Evolutionary conservation across 2,797 vertebrate genomes (phyloP).

Genomic region (Ceyx erithaca): DNA sequence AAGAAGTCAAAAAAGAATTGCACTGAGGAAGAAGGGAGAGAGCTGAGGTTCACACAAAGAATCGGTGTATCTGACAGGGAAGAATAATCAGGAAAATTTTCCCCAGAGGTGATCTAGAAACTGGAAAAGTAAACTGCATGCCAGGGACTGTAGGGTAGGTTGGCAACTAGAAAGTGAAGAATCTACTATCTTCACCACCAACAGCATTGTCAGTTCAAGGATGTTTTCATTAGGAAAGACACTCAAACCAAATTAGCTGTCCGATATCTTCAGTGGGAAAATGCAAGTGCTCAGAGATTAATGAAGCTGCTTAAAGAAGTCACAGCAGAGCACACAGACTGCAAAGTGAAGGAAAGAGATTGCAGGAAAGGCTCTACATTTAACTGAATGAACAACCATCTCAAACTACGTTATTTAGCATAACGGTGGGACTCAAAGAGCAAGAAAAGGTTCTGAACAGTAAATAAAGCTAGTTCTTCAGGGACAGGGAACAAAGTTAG

Average conservation of each 20-base stretch:
- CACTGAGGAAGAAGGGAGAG: not conserved
- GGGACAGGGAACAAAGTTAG: not conserved
- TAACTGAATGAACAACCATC: not conserved
- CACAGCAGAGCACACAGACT: not conserved
- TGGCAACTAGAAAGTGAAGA: not conserved
- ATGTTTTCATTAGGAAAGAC: slow-evolving; percentile 18
- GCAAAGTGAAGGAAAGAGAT: not conserved
- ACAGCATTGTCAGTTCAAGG: slow-evolving; percentile 3
- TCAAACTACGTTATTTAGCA: not conserved
- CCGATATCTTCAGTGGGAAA: slow-evolving; percentile 16
- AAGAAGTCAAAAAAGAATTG: not conserved
- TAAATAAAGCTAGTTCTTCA: not conserved
- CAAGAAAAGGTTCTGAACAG: not conserved
- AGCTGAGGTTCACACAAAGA: not conserved
- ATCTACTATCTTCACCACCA: not conserved
- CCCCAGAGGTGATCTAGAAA: not conserved
- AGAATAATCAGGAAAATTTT: not conserved
- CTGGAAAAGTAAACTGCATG: not conserved
- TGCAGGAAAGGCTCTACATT: not conserved
- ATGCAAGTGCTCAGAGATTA: not conserved
- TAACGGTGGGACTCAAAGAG: not conserved
- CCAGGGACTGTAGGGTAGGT: not conserved
- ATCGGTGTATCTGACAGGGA: not conserved
- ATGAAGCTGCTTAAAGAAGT: slow-evolving; percentile 27
- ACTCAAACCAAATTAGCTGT: not conserved